Base-by-base conservation (phyloP, 92 coral and sea anemone species). In the Zoanthus sansibaricus region DNA sequence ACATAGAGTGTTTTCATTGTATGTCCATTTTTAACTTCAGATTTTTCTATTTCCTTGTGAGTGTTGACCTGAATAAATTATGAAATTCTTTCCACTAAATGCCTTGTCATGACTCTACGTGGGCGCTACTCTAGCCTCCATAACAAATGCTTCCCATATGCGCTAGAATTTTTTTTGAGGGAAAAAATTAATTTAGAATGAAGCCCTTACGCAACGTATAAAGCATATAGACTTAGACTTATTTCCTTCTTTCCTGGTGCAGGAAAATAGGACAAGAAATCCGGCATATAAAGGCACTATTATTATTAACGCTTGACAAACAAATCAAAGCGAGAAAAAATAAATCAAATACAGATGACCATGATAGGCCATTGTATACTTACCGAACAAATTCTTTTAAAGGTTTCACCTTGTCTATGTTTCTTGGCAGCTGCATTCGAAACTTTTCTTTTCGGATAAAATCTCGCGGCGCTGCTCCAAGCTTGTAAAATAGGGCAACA, bases 401-500 rank as follows among this genome's bases (percentile, higher is more conserved):
- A 74, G 32, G 78, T 47, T 74, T 52, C 78, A 48, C 61, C 78
- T 74, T 74, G 61, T 74, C 78, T 74, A 48, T 48, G 61, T 47
- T 74, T 74, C 78, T 48, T 74, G 61, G 78, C 37, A 74, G 16
- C 59, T 47, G 78, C 59, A 48, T 74, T 74, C 78, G 78, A 74
- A 45, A 74, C 31, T 74, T 48, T 74, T 74, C 78, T 54, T 74
- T 74, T 48, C 78, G 61, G 46, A 74, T 74, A 74, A 74, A 46
- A 73, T n/a, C 77, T 44, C 56, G 45, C 77, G 77, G 77, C 77
- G 32, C 56, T 51, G 77, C 77, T 15, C 49, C 75, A 71, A 47
- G 59, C 78, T 74, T 74, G 78, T 74, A 74, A 74, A 74, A 74
- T 31, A 82, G 74, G 52, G 86, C 75, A 37, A 82, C 86, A 15